Conservation (phyloP, 2,113 vertebrate genomes). For the Platysternon megacephalum region DNA sequence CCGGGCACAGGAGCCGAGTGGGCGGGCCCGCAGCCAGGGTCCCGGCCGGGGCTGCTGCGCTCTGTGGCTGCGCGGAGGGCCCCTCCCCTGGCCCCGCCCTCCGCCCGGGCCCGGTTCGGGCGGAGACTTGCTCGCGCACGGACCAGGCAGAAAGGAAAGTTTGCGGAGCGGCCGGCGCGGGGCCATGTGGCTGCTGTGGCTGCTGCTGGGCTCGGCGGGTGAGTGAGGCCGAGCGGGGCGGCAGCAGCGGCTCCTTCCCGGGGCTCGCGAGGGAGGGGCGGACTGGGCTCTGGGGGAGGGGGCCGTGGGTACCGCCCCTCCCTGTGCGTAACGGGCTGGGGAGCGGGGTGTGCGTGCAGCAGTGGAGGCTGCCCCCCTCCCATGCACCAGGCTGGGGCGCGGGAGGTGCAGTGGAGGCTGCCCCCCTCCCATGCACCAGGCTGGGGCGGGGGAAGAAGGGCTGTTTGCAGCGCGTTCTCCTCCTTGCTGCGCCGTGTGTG, state of each 20-base stretch:
- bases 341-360: neutral
- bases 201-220: constrained; percentile 86
- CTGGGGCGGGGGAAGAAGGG: neutral
- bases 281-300: neutral
- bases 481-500: neutral
- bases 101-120: neutral
- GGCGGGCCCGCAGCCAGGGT: neutral
- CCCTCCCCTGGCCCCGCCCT: constrained; percentile 23
- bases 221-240: constrained; percentile 63
- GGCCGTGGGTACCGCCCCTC: neutral
- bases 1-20: neutral
- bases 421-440: neutral
- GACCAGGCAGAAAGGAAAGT: constrained; percentile 51
- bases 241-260: neutral
- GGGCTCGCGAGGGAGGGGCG: neutral
- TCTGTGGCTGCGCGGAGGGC: neutral
- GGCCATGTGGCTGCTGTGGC: constrained; percentile 88
- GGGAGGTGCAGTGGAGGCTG: neutral
- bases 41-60: neutral
- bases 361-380: neutral
- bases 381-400: neutral
- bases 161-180: constrained; percentile 56
- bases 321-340: neutral
- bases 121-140: neutral
- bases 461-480: neutral